A percentile compares a stretch with the other conserved stretches of the same genome.
These are phyloP conservation scores for Silurus meridionalis DNA, from an alignment of 2,113 vertebrate genomes.

Conservation along the genomic window DNA sequence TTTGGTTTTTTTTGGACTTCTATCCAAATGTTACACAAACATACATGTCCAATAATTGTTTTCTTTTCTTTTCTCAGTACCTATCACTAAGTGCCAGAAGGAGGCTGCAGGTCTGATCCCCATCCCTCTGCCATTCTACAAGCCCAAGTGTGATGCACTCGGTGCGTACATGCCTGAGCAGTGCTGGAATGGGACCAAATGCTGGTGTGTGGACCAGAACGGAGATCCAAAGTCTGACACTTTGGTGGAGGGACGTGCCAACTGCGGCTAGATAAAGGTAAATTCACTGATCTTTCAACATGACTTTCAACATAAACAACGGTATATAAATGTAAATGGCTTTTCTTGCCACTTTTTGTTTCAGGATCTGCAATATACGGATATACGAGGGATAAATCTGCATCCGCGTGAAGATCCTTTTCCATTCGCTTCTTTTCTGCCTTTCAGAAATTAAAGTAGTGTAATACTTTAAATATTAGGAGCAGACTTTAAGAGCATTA, in stretches of 20 bases:
- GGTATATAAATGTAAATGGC: background rate
- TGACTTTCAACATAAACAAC: background rate
- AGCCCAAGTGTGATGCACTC: conserved; percentile 80
- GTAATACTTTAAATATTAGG: background rate
- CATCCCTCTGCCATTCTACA: conserved; percentile 68
- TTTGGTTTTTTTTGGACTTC: background rate
- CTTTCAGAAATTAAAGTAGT: background rate
- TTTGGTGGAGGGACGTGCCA: conserved; percentile 18
- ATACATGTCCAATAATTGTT: background rate
- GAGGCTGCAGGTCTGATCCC: conserved; percentile 62
- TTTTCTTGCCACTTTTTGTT: background rate
- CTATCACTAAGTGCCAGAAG: conserved; percentile 79
- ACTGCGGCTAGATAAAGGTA: background rate
- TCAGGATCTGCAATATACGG: background rate
- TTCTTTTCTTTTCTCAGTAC: conserved; percentile 46
- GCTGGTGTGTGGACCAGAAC: conserved; percentile 88
- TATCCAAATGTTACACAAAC: background rate
- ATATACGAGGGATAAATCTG: background rate
- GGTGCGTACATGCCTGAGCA: conserved; percentile 84
- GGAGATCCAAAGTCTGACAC: conserved; percentile 77
- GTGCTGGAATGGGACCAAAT: conserved; percentile 79
- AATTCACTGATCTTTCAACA: background rate
- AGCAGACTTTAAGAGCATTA: background rate
- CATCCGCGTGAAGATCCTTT: background rate
- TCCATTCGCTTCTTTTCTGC: background rate